phyloP scores from a whole-genome alignment of 2,888 invertebrate genomes.

The Sclerodermus sp. region DNA sequence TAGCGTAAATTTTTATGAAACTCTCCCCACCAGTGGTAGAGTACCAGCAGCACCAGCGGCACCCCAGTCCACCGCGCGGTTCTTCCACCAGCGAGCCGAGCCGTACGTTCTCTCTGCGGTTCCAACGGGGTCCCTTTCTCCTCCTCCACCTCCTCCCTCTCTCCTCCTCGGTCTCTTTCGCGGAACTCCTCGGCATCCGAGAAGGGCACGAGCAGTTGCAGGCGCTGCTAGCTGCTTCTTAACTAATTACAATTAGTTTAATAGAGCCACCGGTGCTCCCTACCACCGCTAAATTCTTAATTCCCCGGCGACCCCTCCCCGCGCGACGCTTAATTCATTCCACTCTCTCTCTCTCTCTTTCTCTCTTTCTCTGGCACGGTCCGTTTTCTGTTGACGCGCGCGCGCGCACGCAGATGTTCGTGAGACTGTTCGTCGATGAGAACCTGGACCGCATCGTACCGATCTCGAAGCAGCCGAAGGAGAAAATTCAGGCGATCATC shows the following conservation, averaged over 20 bases:
- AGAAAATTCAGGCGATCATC: constrained; percentile 96
- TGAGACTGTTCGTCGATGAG: constrained; percentile 94
- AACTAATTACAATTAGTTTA: constrained; percentile 57
- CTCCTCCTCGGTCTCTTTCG: constrained; percentile 10
- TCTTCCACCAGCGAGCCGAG: no score
- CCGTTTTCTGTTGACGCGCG: not conserved
- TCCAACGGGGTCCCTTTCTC: constrained; percentile 8
- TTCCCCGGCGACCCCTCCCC: constrained; percentile 5
- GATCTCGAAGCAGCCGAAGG: constrained; percentile 96
- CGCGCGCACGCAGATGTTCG: constrained; percentile 80
- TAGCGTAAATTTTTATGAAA: constrained; percentile 31
- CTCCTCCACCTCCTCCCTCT: constrained; percentile 8
- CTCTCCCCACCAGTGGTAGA: not conserved
- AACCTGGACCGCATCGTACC: constrained; percentile 95
- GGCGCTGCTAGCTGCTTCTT: constrained; percentile 34
- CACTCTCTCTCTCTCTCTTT: constrained; percentile 7
- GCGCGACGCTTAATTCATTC: constrained; percentile 26
- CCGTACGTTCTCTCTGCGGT: constrained; percentile 3
- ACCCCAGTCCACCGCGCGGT: not conserved
- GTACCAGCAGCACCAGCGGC: not conserved
- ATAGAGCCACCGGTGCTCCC: constrained; percentile 37
- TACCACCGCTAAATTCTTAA: constrained; percentile 18
- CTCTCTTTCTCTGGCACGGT: no score
- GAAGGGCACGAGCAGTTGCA: constrained; percentile 6
- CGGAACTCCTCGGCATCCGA: not conserved